Conservation (phyloP, 1,140 invertebrate genomes). For the Geopemphigus sp. region DNA sequence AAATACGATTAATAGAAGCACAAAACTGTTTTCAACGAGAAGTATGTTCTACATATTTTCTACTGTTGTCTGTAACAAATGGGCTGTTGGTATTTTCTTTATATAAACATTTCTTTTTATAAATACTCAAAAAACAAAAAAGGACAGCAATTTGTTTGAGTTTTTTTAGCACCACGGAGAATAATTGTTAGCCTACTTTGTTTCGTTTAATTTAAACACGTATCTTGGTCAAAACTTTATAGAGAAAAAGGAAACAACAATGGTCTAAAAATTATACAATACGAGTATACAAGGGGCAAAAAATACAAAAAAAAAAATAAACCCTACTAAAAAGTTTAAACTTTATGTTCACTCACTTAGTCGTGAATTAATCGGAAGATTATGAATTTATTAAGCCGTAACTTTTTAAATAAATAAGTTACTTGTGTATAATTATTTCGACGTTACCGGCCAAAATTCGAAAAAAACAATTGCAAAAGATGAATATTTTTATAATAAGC, state of each 20-base stretch:
- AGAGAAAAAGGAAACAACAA: constrained; percentile 12
- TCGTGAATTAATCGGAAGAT: background rate
- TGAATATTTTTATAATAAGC: background rate
- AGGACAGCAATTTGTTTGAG: constrained; percentile 7
- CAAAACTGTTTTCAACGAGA: background rate
- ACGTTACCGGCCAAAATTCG: background rate
- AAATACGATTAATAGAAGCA: background rate
- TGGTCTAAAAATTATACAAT: constrained; percentile 23
- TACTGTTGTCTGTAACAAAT: background rate
- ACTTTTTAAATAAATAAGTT: background rate
- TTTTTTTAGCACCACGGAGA: constrained; percentile 13
- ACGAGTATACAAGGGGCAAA: background rate
- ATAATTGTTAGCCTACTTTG: constrained; percentile 34
- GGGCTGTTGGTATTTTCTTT: background rate
- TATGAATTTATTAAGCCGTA: background rate
- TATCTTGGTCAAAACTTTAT: constrained; percentile 17
- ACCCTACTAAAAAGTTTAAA: background rate
- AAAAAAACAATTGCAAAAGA: background rate
- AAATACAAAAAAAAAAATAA: constrained; percentile 8
- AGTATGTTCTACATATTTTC: background rate
- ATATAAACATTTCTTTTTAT: background rate
- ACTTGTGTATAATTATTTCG: background rate
- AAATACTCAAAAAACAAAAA: constrained; percentile 22
- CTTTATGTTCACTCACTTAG: background rate
- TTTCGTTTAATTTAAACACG: constrained; percentile 37